A percentile compares a stretch with the other conserved stretches of the same genome.
Evolutionary conservation across 1,140 invertebrate species (phyloP).

Genomic region (Solenopsis invicta): DNA sequence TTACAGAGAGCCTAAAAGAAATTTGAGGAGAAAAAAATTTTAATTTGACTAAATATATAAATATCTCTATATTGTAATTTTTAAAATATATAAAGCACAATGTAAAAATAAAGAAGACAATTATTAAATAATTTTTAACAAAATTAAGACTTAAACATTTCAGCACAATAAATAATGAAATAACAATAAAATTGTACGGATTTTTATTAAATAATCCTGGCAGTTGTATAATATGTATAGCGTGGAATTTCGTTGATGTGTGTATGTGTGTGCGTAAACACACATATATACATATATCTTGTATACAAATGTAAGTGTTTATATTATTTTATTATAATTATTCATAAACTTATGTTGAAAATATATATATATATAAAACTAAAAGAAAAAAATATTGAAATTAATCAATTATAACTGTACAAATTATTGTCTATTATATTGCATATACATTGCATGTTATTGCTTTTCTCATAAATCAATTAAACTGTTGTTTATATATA

Average conservation of each 20-base stretch:
- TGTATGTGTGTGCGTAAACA: no score
- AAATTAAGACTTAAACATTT: not conserved
- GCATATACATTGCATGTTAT: conserved; percentile 36
- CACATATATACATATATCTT: not conserved
- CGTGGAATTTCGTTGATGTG: not conserved
- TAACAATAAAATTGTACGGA: conserved; percentile 8
- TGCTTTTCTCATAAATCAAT: conserved; percentile 15
- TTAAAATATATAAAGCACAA: no score
- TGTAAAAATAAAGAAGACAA: no score
- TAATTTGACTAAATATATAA: no score
- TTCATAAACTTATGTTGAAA: not conserved
- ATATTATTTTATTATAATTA: not conserved
- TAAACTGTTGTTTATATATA: not conserved
- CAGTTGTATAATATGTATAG: conserved; percentile 29
- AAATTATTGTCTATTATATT: conserved; percentile 51
- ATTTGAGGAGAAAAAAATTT: not conserved
- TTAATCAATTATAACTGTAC: conserved; percentile 41
- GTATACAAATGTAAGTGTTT: conserved; percentile 14
- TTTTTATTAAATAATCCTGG: conserved; percentile 54
- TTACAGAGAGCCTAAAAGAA: not conserved
- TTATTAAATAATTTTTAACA: not conserved
- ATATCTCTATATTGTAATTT: no score
- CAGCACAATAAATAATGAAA: conserved; percentile 4
- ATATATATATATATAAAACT: conserved; percentile 2
- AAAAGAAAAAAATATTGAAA: conserved; percentile 30